These are phyloP conservation scores for Fringilla coelebs DNA, from an alignment of 2,797 vertebrate species.

Conservation along the genomic window DNA sequence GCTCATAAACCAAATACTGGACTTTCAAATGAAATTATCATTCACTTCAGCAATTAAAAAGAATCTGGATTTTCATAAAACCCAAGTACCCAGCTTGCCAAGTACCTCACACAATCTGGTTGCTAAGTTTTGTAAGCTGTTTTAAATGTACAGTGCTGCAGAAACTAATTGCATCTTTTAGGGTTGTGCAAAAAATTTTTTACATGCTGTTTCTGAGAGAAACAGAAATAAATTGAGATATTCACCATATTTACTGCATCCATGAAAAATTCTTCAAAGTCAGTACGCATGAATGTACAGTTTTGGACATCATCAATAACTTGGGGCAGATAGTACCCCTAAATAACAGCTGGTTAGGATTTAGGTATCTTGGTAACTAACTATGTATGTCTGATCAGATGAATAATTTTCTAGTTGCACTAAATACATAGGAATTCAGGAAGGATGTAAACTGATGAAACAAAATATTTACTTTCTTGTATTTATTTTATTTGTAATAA, in stretches of 20 bases:
- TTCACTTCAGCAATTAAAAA: neutral
- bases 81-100: neutral
- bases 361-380: neutral
- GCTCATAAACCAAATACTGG: neutral
- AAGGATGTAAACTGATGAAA: neutral
- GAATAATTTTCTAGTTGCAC: neutral
- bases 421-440: neutral
- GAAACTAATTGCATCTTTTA: neutral
- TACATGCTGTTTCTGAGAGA: neutral
- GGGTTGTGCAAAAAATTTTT: neutral
- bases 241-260: neutral
- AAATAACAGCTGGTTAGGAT: neutral
- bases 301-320: neutral
- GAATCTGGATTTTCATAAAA: slow-evolving; percentile 9
- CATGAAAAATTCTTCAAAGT: neutral
- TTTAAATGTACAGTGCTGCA: neutral
- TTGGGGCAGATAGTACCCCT: neutral
- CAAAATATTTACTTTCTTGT: neutral
- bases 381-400: neutral
- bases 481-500: neutral
- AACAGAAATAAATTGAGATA: neutral
- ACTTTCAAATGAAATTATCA: slow-evolving; percentile 4
- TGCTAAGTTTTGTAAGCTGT: neutral
- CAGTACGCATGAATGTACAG: neutral
- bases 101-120: slow-evolving; percentile 6